A percentile compares a stretch with the other conserved stretches of the same genome.
These are phyloP conservation scores for Oncorhynchus clarkii DNA, from an alignment of 2,113 vertebrate species.

Conservation along the genomic window DNA sequence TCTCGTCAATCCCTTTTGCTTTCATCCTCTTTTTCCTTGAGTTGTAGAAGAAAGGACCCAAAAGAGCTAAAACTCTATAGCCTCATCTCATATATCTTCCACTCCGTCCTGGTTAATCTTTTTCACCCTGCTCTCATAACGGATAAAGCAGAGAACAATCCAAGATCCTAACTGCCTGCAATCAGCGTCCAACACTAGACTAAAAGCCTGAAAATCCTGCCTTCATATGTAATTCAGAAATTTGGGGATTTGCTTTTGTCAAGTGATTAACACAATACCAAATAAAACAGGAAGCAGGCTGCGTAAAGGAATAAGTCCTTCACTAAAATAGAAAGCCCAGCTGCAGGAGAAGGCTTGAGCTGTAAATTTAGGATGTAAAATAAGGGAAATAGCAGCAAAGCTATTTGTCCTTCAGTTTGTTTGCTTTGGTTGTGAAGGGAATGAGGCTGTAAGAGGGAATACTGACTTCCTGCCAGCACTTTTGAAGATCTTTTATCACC, in stretches of 20 bases:
- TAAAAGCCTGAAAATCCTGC: not conserved
- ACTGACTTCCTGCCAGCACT: conserved; percentile 10
- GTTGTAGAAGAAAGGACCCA: too few species aligned
- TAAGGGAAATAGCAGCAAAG: not conserved
- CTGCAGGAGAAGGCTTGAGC: too few species aligned
- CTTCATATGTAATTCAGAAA: conserved; percentile 1
- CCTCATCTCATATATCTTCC: too few species aligned
- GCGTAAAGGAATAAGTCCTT: not conserved
- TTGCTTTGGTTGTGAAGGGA: conserved; percentile 17
- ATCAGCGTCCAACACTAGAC: not conserved
- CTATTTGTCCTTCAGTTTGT: conserved; percentile 10
- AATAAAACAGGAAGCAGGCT: conserved; percentile 4
- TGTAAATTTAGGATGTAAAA: not conserved
- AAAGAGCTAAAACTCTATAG: too few species aligned
- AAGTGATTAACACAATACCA: conserved; percentile 1
- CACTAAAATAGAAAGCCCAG: too few species aligned
- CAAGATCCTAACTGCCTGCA: not conserved
- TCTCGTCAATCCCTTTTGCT: not conserved
- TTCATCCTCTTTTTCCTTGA: not conserved
- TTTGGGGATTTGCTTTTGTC: not conserved
- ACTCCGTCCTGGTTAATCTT: not conserved
- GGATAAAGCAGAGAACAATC: not conserved
- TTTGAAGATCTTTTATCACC: conserved; percentile 24
- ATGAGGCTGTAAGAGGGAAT: conserved; percentile 7
- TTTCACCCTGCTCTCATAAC: not conserved